Percentiles rank a stretch among this genome's conserved stretches.
Evolutionary conservation across 2,888 invertebrate genomes (phyloP).

Genomic region (Dorcus hopei): DNA sequence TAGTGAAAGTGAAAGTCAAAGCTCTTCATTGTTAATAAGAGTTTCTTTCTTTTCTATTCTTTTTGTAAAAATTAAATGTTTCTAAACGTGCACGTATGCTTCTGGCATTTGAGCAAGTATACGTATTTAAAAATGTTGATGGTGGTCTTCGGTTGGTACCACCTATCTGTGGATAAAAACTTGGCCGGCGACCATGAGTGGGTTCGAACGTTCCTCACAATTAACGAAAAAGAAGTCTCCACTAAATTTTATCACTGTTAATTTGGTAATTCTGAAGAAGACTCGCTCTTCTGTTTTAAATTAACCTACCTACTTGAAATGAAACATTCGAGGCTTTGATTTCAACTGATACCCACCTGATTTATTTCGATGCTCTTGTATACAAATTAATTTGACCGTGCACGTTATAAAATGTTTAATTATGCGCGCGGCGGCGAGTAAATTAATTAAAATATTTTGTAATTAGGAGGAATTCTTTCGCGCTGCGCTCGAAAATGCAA

Average conservation of each 20-base stretch:
- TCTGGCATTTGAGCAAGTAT: no score
- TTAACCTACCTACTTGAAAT: constrained; percentile 1
- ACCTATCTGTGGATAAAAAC: no score
- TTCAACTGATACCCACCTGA: constrained; percentile 5
- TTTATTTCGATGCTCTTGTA: constrained; percentile 12
- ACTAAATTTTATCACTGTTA: constrained; percentile 26
- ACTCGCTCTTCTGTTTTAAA: constrained; percentile 18
- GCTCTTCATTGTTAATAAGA: no score
- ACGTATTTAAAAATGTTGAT: no score
- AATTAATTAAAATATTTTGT: constrained; percentile 11
- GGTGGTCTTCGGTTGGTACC: no score
- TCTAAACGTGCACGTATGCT: no score
- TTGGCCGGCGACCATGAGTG: not conserved
- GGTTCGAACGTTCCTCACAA: constrained; percentile 20
- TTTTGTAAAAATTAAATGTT: no score
- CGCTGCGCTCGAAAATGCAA: no score
- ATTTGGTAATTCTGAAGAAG: constrained; percentile 23
- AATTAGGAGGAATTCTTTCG: constrained; percentile 7
- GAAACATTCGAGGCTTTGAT: not conserved
- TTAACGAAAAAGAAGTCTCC: constrained; percentile 23
- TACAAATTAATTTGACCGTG: constrained; percentile 16
- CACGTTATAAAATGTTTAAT: constrained; percentile 2
- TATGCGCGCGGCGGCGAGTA: not conserved
- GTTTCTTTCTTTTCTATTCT: no score
- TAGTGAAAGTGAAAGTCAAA: no score